Evolutionary conservation across 1,140 invertebrate genomes (phyloP).

Genomic region (Caenorhabditis elegans): WBcel235 BX284605.5:839001-839500

Average conservation of each 20-base stretch:
- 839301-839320: background rate
- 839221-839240: background rate
- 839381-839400: background rate
- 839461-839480: slow-evolving; percentile 29
- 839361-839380: background rate
- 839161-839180: too few species aligned
- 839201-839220: background rate
- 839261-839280: too few species aligned
- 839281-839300: slow-evolving; percentile 1
- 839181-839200: background rate
- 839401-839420: background rate
- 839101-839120: too few species aligned
- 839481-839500: slow-evolving; percentile 8
- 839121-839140: too few species aligned
- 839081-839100: too few species aligned
- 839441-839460: slow-evolving; percentile 24
- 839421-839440: background rate
- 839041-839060: too few species aligned
- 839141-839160: too few species aligned
- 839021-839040: too few species aligned
- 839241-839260: background rate
- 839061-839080: too few species aligned
- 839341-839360: background rate
- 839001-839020: too few species aligned
- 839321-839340: background rate